Conservation (phyloP, 2,888 invertebrate species). For the Volucella bombylans region DNA sequence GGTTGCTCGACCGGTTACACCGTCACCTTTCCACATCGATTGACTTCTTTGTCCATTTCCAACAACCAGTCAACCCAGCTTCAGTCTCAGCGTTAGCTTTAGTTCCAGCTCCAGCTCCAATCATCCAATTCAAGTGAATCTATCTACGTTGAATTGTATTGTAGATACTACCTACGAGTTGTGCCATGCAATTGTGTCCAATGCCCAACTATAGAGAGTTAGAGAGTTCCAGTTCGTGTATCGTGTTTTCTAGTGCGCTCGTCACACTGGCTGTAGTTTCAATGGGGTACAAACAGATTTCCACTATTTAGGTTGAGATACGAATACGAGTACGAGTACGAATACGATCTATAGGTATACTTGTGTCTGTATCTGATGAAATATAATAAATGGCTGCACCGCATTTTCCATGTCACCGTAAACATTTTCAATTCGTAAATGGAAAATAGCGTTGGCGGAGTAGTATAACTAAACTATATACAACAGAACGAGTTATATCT, state of each 20-base stretch:
- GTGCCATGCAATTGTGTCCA: constrained; percentile 32
- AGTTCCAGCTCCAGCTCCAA: no score
- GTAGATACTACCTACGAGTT: no score
- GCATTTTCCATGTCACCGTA: constrained; percentile 53
- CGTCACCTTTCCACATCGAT: constrained; percentile 62
- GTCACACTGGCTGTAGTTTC: constrained; percentile 37
- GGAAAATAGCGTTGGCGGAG: constrained; percentile 57
- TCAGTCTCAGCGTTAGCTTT: neutral
- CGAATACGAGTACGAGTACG: neutral
- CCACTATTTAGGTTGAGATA: constrained; percentile 19
- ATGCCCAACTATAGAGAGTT: constrained; percentile 65
- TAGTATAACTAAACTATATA: neutral
- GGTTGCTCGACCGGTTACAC: constrained; percentile 61
- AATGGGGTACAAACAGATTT: constrained; percentile 3
- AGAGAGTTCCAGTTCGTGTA: constrained; percentile 53
- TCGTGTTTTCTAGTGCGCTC: neutral
- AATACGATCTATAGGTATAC: no score
- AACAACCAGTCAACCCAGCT: constrained; percentile 20
- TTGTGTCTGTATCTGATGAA: neutral
- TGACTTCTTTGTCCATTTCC: constrained; percentile 65
- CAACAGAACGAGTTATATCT: no score
- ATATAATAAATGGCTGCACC: constrained; percentile 39
- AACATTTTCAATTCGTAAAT: constrained; percentile 38
- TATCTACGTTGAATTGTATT: constrained; percentile 15
- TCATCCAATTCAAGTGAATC: constrained; percentile 10